Evolutionary conservation across 2,797 vertebrate species (phyloP).

Genomic region (Linurgus olivaceus): DNA sequence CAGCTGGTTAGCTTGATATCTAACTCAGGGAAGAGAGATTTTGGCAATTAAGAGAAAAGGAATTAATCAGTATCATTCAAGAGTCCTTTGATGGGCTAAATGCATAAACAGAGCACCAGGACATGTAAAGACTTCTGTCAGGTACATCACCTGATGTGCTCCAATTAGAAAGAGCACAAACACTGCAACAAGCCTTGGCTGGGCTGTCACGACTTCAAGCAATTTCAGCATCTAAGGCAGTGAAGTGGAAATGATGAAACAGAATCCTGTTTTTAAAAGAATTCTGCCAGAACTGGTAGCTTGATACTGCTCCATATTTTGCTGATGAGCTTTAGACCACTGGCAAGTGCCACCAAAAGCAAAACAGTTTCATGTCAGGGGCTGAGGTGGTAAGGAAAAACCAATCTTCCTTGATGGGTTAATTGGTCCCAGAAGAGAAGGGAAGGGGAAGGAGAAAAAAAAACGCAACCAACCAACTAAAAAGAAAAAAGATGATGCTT

Average conservation of each 20-base stretch:
- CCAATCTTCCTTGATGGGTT: neutral
- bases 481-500: neutral
- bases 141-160: neutral
- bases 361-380: neutral
- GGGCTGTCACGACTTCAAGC: neutral
- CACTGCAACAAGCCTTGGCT: neutral
- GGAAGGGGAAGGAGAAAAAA: fast-evolving
- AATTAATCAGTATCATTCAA: neutral
- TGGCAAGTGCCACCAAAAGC: neutral
- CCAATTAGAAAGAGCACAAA: neutral
- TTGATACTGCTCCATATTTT: neutral
- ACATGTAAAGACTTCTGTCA: neutral
- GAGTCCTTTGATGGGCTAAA: neutral
- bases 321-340: neutral
- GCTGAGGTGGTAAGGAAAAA: neutral
- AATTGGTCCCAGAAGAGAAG: neutral
- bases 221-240: neutral
- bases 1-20: neutral
- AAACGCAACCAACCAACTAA: neutral
- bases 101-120: neutral
- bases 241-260: neutral
- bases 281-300: neutral
- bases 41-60: neutral
- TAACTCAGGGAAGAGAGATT: neutral
- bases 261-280: neutral